These are phyloP conservation scores for Chaetura pelagica DNA, from an alignment of 2,113 vertebrate genomes.

Conservation along the genomic window DNA sequence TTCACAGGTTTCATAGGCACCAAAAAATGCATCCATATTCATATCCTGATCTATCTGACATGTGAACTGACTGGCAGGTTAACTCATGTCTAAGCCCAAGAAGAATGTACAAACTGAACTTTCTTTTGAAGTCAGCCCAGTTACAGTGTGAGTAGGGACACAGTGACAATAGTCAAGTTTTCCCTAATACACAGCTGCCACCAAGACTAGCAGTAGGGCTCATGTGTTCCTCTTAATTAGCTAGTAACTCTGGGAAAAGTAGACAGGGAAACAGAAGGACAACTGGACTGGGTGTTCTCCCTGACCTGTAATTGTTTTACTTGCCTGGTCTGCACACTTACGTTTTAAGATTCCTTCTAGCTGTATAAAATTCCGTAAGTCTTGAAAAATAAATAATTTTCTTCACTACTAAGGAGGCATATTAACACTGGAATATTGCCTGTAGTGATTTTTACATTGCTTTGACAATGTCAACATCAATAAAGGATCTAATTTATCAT, in stretches of 20 bases:
- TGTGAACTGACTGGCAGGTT: neutral
- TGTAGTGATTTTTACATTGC: neutral
- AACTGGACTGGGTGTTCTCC: neutral
- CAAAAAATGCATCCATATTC: neutral
- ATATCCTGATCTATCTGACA: neutral
- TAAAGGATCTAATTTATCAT: neutral
- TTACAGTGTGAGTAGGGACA: neutral
- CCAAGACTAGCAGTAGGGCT: neutral
- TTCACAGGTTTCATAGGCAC: neutral
- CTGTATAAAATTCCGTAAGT: neutral
- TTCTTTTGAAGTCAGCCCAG: neutral
- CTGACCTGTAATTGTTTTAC: neutral
- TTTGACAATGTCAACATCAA: neutral
- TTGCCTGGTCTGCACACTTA: neutral
- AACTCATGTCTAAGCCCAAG: neutral
- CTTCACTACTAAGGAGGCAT: neutral
- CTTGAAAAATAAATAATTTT: neutral
- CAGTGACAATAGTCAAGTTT: neutral
- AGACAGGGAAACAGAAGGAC: neutral
- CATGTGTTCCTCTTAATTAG: neutral
- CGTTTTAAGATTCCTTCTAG: neutral
- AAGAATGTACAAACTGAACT: neutral
- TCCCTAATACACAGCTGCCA: neutral
- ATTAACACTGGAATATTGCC: neutral
- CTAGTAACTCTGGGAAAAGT: neutral